A percentile compares a stretch with the other conserved stretches of the same genome.
Conservation (phyloP, 37 sponge, comb jelly and placozoan genomes). For the Beroe forskalii region DNA sequence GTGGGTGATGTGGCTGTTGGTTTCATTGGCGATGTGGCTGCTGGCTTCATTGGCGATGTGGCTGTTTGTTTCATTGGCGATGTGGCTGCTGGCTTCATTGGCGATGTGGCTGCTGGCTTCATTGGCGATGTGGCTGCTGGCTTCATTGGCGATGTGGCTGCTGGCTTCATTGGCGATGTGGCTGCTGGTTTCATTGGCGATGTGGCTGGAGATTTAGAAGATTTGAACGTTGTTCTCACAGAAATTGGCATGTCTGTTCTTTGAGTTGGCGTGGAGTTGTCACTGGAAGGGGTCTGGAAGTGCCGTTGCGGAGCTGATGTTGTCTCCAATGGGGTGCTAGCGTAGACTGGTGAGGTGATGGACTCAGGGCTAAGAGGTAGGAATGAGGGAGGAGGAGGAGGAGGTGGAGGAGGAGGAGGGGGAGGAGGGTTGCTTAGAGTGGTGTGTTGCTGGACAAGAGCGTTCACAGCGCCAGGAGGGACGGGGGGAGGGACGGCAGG, state of each 20-base stretch:
- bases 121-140: background rate
- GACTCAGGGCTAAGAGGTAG: background rate
- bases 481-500: background rate
- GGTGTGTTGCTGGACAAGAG: background rate
- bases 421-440: background rate
- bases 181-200: background rate
- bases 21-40: background rate
- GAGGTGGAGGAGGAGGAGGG: background rate
- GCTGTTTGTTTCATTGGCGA: background rate
- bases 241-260: conserved; percentile 1
- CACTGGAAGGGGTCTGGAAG: background rate
- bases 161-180: background rate
- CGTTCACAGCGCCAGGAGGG: background rate
- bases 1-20: background rate
- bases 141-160: background rate
- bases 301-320: background rate
- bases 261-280: background rate
- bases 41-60: background rate
- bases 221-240: conserved; percentile 16
- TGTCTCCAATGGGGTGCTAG: background rate
- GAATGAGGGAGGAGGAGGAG: background rate
- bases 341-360: background rate
- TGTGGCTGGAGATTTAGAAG: background rate
- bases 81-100: conserved; percentile 1
- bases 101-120: background rate